Base-by-base conservation (phyloP, 1,140 invertebrate species). In the Rhizoglyphus robini region DNA sequence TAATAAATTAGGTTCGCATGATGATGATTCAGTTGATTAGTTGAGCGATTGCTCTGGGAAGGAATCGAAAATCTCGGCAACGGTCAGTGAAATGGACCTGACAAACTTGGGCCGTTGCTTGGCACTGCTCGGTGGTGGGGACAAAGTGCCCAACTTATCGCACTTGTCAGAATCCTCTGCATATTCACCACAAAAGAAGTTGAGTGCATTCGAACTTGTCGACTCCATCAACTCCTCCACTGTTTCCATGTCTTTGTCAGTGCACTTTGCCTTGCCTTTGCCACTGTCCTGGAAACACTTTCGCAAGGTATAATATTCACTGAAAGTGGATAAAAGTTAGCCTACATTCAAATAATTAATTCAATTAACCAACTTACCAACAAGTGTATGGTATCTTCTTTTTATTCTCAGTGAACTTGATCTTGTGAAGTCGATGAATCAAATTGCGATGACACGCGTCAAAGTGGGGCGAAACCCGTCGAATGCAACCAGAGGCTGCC, bases 101-200 rank as follows among this genome's bases (percentile, higher is more conserved):
- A 48, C n/a, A 36, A 18, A 48, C 29, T 64, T 64, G 1, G 29
- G 63, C 20, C 34, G 3, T 2, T 8, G 15, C 46, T 51, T 49
- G 13, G 2, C 13, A 20, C 8, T 20, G 5, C 5, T 11, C 23
- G 58, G 32, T 1, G 30, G 15, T n/a, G 11, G 23, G 13, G 29
- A 3, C 8, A 48, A 4, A 36, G 41, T 27, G 2, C 63, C 63
- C 46, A 64, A 36, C 31, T 64, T 64, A 18, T 64, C 63, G 27
- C 63, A 64, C 27, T 64, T 64, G 29, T 64, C 63, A 18, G 41
- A 48, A 57, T 64, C 63, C n/a, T 64, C 63, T 1, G 63, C 63
- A 57, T 64, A 64, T 36, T 64, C 63, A 38, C 63, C 63, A 23
- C 63, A 64, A 27, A 64, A 64, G 27, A 64, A 49, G 29, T 64